Conservation (phyloP, 1,140 invertebrate genomes). For the Prorops nasuta region DNA sequence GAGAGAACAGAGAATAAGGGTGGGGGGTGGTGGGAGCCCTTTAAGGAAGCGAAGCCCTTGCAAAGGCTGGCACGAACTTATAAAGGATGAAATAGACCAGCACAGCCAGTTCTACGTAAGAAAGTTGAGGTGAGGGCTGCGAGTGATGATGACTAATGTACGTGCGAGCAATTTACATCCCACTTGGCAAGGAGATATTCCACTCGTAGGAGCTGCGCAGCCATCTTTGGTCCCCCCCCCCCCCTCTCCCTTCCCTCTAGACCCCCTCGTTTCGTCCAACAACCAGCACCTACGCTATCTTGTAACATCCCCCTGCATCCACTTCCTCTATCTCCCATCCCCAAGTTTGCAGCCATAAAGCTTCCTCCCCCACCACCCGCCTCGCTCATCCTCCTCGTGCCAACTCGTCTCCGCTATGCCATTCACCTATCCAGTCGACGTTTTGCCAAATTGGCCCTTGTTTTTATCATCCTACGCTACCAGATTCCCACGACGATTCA, state of each 20-base stretch:
- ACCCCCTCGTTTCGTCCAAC: too few relatives aligned
- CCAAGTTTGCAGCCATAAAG: too few relatives aligned
- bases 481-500: too few relatives aligned
- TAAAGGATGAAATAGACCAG: too few relatives aligned
- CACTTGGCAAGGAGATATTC: slow-evolving; percentile 29
- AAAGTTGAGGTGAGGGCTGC: slow-evolving; percentile 28
- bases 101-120: slow-evolving; percentile 11
- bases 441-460: slow-evolving; percentile 43
- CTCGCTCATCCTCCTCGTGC: neutral
- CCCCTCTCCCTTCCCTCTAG: neutral
- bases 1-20: neutral
- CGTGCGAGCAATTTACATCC: slow-evolving; percentile 39
- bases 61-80: too few relatives aligned
- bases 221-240: neutral
- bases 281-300: slow-evolving; percentile 6
- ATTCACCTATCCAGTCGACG: slow-evolving; percentile 29
- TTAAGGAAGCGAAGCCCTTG: too few relatives aligned
- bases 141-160: slow-evolving; percentile 43
- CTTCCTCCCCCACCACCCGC: neutral
- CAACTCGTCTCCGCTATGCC: slow-evolving; percentile 2
- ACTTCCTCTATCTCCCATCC: too few relatives aligned
- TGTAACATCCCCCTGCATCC: neutral
- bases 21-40: neutral
- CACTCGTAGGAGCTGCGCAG: too few relatives aligned
- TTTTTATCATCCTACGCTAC: slow-evolving; percentile 37